Base-by-base conservation (phyloP, 1,140 invertebrate species). In the Cotesia chilonis region DNA sequence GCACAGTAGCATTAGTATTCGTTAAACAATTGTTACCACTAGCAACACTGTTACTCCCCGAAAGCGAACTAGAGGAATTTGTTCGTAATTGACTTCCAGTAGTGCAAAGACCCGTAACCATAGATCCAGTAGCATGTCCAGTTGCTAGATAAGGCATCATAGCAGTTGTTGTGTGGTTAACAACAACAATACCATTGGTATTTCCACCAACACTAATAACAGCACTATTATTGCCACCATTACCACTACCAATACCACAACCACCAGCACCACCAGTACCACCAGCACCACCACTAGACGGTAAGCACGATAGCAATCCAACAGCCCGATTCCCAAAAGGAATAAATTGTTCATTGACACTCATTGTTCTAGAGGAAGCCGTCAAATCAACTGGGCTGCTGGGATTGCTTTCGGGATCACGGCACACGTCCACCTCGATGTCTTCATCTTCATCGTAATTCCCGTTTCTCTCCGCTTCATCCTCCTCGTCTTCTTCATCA, bases 381-480 rank as follows among this genome's bases (percentile, higher is more conserved):
- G 86, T 87, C 0, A 87, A 74, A 35, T 87, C 86, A 4, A 87
- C 86, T 0, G 86, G 86, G 72, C 85, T 87, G 28, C 84, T 85
- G 0, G 85, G 83, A 54, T 84, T 86, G 66, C 83, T 87, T 52
- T 80, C 78, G 41, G 81, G 78, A 2, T 85, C 80, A 0, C 81
- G 74, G 55, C 85, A 85, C 9, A 85, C 84, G 68, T 86, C 84
- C 0, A 86, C 83, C 51, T 85, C 83, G 17, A 87, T 72, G 38
- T 87, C 85, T 51, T 83, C 80, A 17, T 84, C 82, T 51, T 85
- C 81, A 4, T 80, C 71, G 74, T 72, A 80, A 28, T 77, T 66
- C 0, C 80, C 80, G 65, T 85, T 81, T 9, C 81, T 74, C 9
- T 79, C 52, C 9, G 57, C 20, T 75, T 80, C 35, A 41, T 70